Conservation (phyloP, 1,140 invertebrate genomes). For the Apis cerana region DNA sequence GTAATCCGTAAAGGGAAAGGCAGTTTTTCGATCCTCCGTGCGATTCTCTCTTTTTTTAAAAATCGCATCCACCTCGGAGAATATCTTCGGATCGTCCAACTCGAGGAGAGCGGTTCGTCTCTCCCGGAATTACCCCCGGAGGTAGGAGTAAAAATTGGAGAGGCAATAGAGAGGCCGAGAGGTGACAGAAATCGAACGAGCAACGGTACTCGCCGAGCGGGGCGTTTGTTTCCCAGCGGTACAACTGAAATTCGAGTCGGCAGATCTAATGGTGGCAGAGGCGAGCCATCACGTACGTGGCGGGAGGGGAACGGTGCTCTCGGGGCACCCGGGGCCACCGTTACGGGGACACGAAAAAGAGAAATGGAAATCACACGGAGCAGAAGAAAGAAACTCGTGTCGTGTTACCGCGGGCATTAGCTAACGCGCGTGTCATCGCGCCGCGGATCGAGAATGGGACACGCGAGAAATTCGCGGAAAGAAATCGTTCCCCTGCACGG, state of each 20-base stretch:
- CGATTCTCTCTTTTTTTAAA: too few species aligned
- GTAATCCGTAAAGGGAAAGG: too few species aligned
- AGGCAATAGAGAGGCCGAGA: slow-evolving; percentile 12
- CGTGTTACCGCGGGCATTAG: slow-evolving; percentile 62
- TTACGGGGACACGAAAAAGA: slow-evolving; percentile 31
- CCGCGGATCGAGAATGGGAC: slow-evolving; percentile 19
- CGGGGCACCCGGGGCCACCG: slow-evolving; percentile 10
- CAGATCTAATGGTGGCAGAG: slow-evolving; percentile 77
- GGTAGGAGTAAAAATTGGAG: too few species aligned
- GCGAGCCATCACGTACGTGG: slow-evolving; percentile 77
- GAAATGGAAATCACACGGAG: slow-evolving; percentile 48
- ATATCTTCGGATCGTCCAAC: too few species aligned
- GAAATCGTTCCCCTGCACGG: slow-evolving; percentile 1
- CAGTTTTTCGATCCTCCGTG: too few species aligned
- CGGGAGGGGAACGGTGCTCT: slow-evolving; percentile 9
- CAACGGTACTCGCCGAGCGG: slow-evolving; percentile 18
- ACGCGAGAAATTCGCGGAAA: slow-evolving; percentile 43
- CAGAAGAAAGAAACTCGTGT: slow-evolving; percentile 50
- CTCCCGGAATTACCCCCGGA: too few species aligned
- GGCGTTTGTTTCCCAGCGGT: slow-evolving; percentile 55
- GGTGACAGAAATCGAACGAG: slow-evolving; percentile 6
- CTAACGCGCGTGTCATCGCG: slow-evolving; percentile 68
- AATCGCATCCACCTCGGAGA: too few species aligned
- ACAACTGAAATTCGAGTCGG: slow-evolving; percentile 76
- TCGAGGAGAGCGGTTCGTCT: too few species aligned